Percentiles rank a stretch among this genome's conserved stretches.
These are phyloP conservation scores for Drosophila phalerata DNA, from an alignment of 2,888 invertebrate genomes.

Conservation along the genomic window DNA sequence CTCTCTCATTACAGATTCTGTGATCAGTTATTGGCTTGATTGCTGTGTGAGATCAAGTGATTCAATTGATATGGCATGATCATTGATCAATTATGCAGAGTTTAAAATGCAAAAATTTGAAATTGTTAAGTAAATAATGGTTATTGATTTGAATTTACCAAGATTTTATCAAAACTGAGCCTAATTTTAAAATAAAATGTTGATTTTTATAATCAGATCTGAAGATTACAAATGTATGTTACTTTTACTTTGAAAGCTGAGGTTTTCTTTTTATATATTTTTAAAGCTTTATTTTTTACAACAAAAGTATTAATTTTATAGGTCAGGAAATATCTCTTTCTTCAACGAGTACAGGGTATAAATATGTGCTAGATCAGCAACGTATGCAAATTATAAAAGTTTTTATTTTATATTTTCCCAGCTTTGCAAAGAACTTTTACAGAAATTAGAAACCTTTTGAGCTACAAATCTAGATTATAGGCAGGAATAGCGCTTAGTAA, in stretches of 20 bases:
- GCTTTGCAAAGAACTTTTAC: background rate
- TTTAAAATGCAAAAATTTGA: background rate
- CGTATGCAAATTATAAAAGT: background rate
- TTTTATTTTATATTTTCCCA: background rate
- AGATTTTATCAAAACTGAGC: no score
- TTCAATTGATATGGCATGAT: constrained; percentile 23
- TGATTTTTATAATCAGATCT: no score
- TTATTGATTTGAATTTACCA: no score
- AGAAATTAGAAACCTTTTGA: constrained; percentile 12
- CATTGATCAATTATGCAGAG: constrained; percentile 23
- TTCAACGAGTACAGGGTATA: no score
- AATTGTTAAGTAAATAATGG: background rate
- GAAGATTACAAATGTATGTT: no score
- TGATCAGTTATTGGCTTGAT: constrained; percentile 19
- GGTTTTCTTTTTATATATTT: background rate
- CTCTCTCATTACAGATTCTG: constrained; percentile 17
- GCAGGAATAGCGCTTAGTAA: background rate
- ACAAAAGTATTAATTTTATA: no score
- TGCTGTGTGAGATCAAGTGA: constrained; percentile 21
- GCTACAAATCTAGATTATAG: background rate
- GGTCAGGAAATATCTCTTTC: background rate
- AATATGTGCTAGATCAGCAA: background rate
- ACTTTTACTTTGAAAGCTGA: no score
- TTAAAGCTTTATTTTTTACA: no score
- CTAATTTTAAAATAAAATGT: no score